A percentile compares a stretch with the other conserved stretches of the same genome.
These are phyloP conservation scores for Uria lomvia DNA, from an alignment of 2,113 vertebrate genomes.

Conservation along the genomic window DNA sequence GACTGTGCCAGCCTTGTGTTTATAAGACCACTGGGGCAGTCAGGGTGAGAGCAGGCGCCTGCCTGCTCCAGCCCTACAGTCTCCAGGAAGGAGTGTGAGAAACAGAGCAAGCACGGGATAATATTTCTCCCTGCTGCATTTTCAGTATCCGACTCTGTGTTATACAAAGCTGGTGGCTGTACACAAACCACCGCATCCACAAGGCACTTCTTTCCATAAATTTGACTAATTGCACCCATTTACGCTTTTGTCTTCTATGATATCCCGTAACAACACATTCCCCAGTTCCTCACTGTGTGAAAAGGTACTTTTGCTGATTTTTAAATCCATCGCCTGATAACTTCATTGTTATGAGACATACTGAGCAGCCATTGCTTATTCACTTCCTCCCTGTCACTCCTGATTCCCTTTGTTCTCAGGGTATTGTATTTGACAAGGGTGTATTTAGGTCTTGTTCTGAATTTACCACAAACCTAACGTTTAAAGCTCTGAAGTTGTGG, in stretches of 20 bases:
- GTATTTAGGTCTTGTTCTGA: slow-evolving; percentile 8
- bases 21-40: background rate
- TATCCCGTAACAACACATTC: background rate
- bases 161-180: background rate
- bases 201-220: background rate
- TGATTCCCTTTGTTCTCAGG: background rate
- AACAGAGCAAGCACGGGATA: fast-evolving
- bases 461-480: background rate
- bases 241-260: background rate
- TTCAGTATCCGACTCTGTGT: background rate
- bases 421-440: background rate
- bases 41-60: background rate
- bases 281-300: background rate
- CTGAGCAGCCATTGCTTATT: background rate
- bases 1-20: fast-evolving
- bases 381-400: slow-evolving; percentile 11
- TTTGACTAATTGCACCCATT: background rate
- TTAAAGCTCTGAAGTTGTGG: background rate
- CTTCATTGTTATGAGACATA: background rate
- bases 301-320: background rate
- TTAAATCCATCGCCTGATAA: background rate
- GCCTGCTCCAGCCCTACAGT: background rate
- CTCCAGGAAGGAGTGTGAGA: background rate
- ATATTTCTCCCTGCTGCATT: background rate
- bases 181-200: background rate